These are phyloP conservation scores for Sceloporus tristichus DNA, from an alignment of 2,113 vertebrate species.

Conservation along the genomic window DNA sequence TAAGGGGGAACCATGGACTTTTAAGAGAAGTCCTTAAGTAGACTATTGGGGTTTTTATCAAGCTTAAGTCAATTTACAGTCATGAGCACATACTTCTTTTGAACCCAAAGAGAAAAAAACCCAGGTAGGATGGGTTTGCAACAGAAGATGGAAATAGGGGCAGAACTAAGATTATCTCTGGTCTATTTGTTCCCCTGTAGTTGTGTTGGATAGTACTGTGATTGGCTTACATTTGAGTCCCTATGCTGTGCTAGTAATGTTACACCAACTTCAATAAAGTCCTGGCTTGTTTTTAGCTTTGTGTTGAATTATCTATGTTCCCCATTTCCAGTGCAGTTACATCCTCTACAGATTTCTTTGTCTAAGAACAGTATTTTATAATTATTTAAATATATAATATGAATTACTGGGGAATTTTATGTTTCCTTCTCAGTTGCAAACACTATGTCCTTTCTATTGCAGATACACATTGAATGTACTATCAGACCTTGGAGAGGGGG, in stretches of 20 bases:
- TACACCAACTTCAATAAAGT: neutral
- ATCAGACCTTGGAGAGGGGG: slow-evolving; percentile 91
- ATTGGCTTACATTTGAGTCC: neutral
- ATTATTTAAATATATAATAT: slow-evolving; percentile 5
- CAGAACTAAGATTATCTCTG: neutral
- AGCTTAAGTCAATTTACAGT: neutral
- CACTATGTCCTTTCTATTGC: slow-evolving; percentile 49
- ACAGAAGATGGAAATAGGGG: neutral
- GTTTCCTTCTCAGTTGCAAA: slow-evolving; percentile 1
- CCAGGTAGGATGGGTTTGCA: neutral
- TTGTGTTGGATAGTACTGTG: neutral
- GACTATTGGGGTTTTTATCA: neutral
- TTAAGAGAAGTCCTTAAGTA: neutral
- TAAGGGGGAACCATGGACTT: no score
- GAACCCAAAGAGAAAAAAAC: neutral
- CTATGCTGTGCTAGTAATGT: neutral
- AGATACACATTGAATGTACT: slow-evolving; percentile 94
- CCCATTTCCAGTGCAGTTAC: neutral
- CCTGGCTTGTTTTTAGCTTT: neutral
- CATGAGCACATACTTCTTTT: neutral
- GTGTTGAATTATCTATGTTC: neutral
- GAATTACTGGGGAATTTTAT: neutral
- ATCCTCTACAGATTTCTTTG: neutral
- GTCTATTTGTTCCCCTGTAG: neutral
- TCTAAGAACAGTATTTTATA: slow-evolving; percentile 23